Evolutionary conservation across 1,140 invertebrate species (phyloP).

Genomic region (Formica selysi): DNA sequence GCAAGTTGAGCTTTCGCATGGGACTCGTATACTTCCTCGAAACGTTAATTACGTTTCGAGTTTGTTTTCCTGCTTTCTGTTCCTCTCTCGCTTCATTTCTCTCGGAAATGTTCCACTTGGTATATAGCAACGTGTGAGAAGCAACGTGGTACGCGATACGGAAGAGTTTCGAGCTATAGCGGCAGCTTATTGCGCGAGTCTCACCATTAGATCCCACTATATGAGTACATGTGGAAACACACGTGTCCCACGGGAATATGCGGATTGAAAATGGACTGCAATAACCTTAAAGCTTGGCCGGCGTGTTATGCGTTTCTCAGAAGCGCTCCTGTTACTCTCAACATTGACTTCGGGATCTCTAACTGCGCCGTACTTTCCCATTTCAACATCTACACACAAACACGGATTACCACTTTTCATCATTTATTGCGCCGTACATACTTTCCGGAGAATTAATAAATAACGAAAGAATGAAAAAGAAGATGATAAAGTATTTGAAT

Average conservation of each 20-base stretch:
- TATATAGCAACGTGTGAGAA: constrained; percentile 55
- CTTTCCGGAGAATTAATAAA: constrained; percentile 19
- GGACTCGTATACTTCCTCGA: constrained; percentile 48
- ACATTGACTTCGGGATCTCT: constrained; percentile 63
- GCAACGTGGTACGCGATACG: constrained; percentile 45
- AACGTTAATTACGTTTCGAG: constrained; percentile 63
- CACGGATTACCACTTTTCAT: constrained; percentile 4
- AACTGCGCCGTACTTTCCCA: constrained; percentile 40
- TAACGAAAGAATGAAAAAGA: neutral
- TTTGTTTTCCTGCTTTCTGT: constrained; percentile 44
- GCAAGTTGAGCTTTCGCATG: constrained; percentile 52
- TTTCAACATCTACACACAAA: constrained; percentile 31
- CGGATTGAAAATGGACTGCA: constrained; percentile 73
- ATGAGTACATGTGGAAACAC: constrained; percentile 32
- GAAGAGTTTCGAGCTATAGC: constrained; percentile 65
- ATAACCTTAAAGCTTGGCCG: constrained; percentile 67
- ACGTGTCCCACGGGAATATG: constrained; percentile 47
- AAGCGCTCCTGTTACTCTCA: constrained; percentile 67
- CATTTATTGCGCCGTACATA: neutral
- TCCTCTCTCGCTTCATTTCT: constrained; percentile 6
- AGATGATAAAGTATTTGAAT: neutral
- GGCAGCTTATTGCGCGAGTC: constrained; percentile 69
- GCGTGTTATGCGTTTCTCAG: constrained; percentile 67
- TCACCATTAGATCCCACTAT: constrained; percentile 62
- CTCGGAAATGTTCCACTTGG: constrained; percentile 31